Percentiles rank a stretch among this genome's conserved stretches.
These are phyloP conservation scores for Corythaixoides concolor DNA, from an alignment of 2,113 vertebrate genomes.

Conservation along the genomic window DNA sequence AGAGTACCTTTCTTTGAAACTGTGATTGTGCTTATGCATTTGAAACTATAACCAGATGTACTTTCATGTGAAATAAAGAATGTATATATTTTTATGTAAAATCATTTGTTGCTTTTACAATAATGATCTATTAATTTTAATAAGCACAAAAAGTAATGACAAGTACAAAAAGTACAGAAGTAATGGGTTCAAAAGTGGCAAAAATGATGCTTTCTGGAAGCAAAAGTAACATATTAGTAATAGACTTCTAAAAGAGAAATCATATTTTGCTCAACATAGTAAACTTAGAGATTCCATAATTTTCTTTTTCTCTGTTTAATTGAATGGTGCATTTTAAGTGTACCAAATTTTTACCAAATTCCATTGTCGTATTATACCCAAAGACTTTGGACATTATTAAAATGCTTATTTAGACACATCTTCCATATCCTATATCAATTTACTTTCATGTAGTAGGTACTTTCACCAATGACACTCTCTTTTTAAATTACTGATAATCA, in stretches of 20 bases:
- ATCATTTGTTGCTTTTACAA: background rate
- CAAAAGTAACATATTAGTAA: background rate
- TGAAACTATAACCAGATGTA: background rate
- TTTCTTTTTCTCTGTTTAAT: background rate
- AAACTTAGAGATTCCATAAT: background rate
- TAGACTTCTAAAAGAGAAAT: background rate
- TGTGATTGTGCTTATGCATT: background rate
- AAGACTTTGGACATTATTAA: background rate
- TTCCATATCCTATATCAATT: background rate
- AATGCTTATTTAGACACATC: background rate
- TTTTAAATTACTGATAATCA: background rate
- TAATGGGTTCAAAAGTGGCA: background rate
- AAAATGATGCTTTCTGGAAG: background rate
- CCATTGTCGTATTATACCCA: background rate
- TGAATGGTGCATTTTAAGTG: background rate
- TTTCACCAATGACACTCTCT: background rate
- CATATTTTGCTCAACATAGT: background rate
- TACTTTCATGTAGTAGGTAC: background rate
- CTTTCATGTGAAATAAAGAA: background rate
- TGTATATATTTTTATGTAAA: background rate
- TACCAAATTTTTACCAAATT: background rate
- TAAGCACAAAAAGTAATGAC: background rate
- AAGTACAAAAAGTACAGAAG: background rate
- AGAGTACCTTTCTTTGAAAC: background rate
- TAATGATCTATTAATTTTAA: background rate